Percentiles rank a stretch among this genome's conserved stretches.
These are phyloP conservation scores for Enteromius unitaeniatus DNA, from an alignment of 2,797 vertebrate species.

Conservation along the genomic window DNA sequence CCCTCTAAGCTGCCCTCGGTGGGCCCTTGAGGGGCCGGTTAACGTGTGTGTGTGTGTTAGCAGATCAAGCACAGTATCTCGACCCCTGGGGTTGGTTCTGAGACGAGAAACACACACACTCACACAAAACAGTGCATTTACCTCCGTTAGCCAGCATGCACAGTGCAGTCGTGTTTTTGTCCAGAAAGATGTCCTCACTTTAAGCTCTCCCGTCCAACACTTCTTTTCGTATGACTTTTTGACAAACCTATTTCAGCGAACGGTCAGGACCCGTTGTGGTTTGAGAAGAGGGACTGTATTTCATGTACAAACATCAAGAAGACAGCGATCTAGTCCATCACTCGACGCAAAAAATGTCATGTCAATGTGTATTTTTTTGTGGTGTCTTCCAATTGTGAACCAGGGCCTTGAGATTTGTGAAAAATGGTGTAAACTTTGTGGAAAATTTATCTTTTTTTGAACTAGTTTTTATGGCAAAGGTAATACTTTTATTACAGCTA, in stretches of 20 bases:
- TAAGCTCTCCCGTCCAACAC: conserved; percentile 30
- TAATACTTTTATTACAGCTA: conserved; percentile 60
- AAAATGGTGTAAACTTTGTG: conserved; percentile 39
- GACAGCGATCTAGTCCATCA: conserved; percentile 41
- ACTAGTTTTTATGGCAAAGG: conserved; percentile 61
- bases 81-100: conserved; percentile 25
- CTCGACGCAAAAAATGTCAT: conserved; percentile 47
- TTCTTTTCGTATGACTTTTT: conserved; percentile 36
- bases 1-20: conserved; percentile 8
- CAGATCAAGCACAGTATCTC: conserved; percentile 63
- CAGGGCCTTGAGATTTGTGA: conserved; percentile 60
- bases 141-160: conserved; percentile 63
- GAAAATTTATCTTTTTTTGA: conserved; percentile 48
- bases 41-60: conserved; percentile 23
- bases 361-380: conserved; percentile 60
- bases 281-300: conserved; percentile 40
- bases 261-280: conserved; percentile 20
- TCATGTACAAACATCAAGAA: conserved; percentile 41
- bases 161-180: conserved; percentile 56
- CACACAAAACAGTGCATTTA: conserved; percentile 44
- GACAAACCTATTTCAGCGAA: conserved; percentile 35
- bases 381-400: conserved; percentile 56
- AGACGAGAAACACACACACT: conserved; percentile 37
- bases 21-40: conserved; percentile 10
- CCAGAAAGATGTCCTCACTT: conserved; percentile 34